Conservation (phyloP, 2,888 invertebrate genomes). For the Ceriagrion tenellum region DNA sequence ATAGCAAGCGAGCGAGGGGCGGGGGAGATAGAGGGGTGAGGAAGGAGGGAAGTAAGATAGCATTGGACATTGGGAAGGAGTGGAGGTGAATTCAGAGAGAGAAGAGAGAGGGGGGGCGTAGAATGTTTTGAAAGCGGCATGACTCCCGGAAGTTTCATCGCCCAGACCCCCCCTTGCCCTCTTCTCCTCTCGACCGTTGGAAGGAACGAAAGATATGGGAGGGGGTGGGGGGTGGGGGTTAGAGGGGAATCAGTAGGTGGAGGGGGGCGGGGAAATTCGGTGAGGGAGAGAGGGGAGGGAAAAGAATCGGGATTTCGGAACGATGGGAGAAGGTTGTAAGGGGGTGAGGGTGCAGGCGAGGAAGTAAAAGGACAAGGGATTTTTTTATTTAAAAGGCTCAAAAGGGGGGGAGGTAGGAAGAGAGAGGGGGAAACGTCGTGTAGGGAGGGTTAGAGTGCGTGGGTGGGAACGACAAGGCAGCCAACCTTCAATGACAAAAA, state of each 20-base stretch:
- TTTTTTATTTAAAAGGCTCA: background rate
- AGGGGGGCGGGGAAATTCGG: background rate
- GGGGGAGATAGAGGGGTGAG: background rate
- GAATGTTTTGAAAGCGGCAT: slow-evolving; percentile 32
- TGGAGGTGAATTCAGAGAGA: background rate
- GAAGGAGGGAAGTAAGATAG: background rate
- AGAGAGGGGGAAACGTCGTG: background rate
- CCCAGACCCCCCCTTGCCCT: background rate
- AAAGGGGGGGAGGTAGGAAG: background rate
- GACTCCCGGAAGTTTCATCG: slow-evolving; percentile 37
- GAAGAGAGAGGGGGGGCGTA: background rate
- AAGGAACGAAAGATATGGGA: background rate
- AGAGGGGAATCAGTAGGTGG: background rate
- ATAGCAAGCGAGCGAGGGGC: background rate
- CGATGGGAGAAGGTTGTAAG: too few relatives aligned
- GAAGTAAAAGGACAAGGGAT: slow-evolving; percentile 2
- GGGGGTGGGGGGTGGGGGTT: too few relatives aligned
- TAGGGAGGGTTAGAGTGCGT: background rate
- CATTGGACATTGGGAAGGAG: background rate
- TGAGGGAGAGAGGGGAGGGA: background rate
- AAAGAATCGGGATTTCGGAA: background rate
- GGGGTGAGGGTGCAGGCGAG: background rate
- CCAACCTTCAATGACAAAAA: background rate
- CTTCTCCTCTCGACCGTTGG: background rate
- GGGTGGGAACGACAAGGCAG: background rate